These are phyloP conservation scores for Nesoenas mayeri DNA, from an alignment of 2,113 vertebrate genomes.

Conservation along the genomic window DNA sequence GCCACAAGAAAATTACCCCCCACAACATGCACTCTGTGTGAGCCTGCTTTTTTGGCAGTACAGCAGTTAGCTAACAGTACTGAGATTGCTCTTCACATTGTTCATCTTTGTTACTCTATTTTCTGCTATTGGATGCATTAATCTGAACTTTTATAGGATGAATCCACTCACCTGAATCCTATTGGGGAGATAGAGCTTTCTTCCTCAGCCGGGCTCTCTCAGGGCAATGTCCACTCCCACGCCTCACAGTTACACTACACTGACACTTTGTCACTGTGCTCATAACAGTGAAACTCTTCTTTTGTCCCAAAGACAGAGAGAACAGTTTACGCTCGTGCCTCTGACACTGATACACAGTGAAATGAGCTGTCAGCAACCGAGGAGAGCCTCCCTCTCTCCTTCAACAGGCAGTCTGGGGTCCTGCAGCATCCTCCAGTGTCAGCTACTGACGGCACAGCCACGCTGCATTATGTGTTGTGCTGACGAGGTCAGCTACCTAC, in stretches of 20 bases:
- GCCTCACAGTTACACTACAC: background rate
- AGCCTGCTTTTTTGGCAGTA: background rate
- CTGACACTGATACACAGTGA: constrained; percentile 21
- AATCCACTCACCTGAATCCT: constrained; percentile 43
- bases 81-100: background rate
- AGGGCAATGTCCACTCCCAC: background rate
- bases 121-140: background rate
- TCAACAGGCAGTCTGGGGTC: constrained; percentile 17
- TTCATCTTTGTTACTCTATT: background rate
- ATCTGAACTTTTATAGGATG: background rate
- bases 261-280: constrained; percentile 38
- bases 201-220: background rate
- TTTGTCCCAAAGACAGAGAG: constrained; percentile 29
- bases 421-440: constrained; percentile 77
- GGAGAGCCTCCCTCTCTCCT: constrained; percentile 17
- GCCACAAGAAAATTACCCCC: background rate
- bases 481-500: constrained; percentile 76
- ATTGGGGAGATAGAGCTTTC: background rate
- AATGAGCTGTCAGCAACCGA: background rate
- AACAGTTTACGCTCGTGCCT: constrained; percentile 28
- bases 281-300: constrained; percentile 4
- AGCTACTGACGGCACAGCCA: constrained; percentile 28
- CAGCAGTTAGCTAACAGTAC: background rate
- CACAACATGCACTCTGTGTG: background rate
- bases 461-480: constrained; percentile 21